Evolutionary conservation across 2,888 invertebrate genomes (phyloP), one percentile per base, ranked within the genome.

Genomic region (Platycheirus albimanus): DNA sequence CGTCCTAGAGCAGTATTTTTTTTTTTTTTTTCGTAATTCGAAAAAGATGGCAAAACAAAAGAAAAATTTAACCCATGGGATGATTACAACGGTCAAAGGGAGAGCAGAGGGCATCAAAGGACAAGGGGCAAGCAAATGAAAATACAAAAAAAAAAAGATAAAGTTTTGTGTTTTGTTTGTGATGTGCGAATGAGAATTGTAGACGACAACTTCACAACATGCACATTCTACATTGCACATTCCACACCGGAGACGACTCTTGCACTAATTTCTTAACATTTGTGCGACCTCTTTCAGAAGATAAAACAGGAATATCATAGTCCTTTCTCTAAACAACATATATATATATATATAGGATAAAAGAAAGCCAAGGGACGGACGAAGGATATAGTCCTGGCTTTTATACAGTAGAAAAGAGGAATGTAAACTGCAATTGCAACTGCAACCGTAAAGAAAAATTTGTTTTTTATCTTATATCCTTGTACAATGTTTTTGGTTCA

Each of bases 121-220:
- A 4, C 24, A 6, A 24, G 24, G 3, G 24, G 3, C 24, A 24
- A 24, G 24, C 24, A 6, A 24, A 6, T 24, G 24, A 41, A 41
- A n/a, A 13, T 3, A 24, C 28, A 36, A 8, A 8, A 30, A n/a
- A 4, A 52, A 38, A 41, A 36, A 20, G 54, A 11, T 19, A 58
- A 17, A 72, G 63, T 56, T 19, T 30, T 20, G 66, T 76, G 67
- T 64, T 81, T 76, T 76, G 67, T 64, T 81, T 76, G 70, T 71
- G 66, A 81, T 70, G 71, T 76, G 76, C 52, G 70, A 81, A 61
- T 67, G 76, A 72, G 61, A 41, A 20, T 79, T 66, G 76, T 43
- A 61, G 76, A 61, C 64, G 66, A 76, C 61, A 61, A 58, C 28
- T 38, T 10, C 51, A n/a, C n/a, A n/a, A n/a, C n/a, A n/a, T 19